Conservation (phyloP, 2,113 vertebrate species). For the Cepphus grylle region DNA sequence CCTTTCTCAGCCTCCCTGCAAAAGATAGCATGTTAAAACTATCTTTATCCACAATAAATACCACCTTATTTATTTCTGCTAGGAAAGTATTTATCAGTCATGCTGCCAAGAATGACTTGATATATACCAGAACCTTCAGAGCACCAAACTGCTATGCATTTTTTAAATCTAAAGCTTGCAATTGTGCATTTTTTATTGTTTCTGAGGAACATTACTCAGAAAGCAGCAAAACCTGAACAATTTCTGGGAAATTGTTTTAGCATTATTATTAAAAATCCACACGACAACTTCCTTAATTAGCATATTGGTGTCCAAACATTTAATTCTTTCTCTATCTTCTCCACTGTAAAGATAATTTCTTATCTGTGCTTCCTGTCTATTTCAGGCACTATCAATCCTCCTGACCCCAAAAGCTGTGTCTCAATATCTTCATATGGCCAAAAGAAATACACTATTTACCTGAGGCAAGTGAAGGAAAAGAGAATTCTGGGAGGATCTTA, state of each 20-base stretch:
- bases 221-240: not conserved
- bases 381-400: conserved; percentile 23
- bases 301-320: not conserved
- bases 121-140: not conserved
- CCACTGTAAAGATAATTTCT: not conserved
- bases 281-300: not conserved
- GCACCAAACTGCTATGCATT: not conserved
- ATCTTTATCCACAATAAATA: not conserved
- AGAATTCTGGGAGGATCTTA: not conserved
- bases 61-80: not conserved
- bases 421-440: not conserved
- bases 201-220: not conserved
- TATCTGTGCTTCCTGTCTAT: not conserved
- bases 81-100: not conserved
- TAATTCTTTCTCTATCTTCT: not conserved
- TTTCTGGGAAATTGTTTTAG: not conserved
- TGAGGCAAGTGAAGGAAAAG: not conserved
- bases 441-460: not conserved
- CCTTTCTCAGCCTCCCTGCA: not conserved
- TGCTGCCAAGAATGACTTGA: not conserved
- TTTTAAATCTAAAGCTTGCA: not conserved
- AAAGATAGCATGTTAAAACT: not conserved
- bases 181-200: not conserved
- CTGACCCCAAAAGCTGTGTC: not conserved
- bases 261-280: not conserved